Conservation (phyloP, 1,140 invertebrate genomes). For the Heterodera carotae region DNA sequence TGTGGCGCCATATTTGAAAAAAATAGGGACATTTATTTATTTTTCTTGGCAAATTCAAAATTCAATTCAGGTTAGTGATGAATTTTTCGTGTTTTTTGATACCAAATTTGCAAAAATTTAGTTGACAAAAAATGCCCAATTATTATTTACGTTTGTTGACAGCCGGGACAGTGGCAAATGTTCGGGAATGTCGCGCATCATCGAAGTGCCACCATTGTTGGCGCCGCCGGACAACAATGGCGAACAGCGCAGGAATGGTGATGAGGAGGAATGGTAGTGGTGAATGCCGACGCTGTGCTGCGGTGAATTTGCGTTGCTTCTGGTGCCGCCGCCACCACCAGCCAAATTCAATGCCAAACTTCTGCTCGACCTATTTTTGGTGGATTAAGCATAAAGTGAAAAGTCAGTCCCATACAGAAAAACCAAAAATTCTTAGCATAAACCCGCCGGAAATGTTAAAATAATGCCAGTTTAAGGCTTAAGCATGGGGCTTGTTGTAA, state of each 20-base stretch:
- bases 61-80: no score
- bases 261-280: neutral
- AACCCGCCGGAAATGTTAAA: no score
- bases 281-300: neutral
- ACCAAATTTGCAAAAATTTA: no score
- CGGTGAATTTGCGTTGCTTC: neutral
- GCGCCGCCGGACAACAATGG: neutral
- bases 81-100: no score
- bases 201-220: neutral
- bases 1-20: no score
- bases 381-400: no score
- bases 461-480: no score
- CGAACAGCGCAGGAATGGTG: neutral
- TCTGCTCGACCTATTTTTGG: neutral
- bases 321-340: neutral
- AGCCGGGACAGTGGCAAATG: neutral
- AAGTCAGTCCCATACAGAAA: no score
- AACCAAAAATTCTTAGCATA: no score
- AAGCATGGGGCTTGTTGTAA: no score
- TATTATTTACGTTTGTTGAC: neutral
- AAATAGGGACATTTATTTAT: no score
- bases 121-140: neutral
- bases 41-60: no score
- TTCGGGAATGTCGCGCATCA: neutral
- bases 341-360: neutral